Base-by-base conservation (phyloP, 2,797 vertebrate genomes). In the Apogon hyalosoma region DNA sequence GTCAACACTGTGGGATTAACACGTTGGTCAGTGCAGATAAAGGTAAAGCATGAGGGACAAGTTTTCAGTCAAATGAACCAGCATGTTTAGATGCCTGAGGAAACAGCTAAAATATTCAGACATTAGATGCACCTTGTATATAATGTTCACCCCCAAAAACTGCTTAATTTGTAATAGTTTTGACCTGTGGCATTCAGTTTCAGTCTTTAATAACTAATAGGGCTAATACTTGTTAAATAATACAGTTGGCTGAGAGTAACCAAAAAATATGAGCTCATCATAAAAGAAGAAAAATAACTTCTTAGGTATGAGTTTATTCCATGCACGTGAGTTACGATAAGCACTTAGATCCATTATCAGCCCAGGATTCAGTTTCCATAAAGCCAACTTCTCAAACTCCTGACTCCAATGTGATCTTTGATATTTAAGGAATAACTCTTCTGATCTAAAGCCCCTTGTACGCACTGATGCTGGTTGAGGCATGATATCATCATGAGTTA, bases 1-100 rank as follows among this genome's bases (percentile, higher is more conserved):
- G 91, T 92, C 89, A 90, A 58, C 62, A 19, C 56, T 57, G 75
- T 65, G 52, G 87, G 82, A 91, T 92, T 90, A 89, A 89, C 86
- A 75, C 67, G 58, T 63, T 75, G 75, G 78, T 83, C 86, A 84
- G 73, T 75, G 74, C 57, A 73, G 75, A 75, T 70, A 60, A 84
- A 88, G 74, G 71, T 12, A 16, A 76, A 24, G 50, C 59, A 69
- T 50, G 39, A 38, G 47, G 38, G 49, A 54, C 8, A 63, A 39
- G 53, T 33, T 66, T 11, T 41, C 49, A 57, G 43, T 59, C 52
- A 74, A 64, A 36, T 4, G 76, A 21, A 53, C 57, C 40, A 58
- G 42, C 15, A 51, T 52, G 40, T 78, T 81, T 62, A 18, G 41
- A 47, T 40, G 57, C 45, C 11, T 45, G 8, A 58, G 39, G 24